Evolutionary conservation across 2,888 invertebrate genomes (phyloP), one percentile per base, ranked within the genome.

Genomic region (Aphrophora alni): DNA sequence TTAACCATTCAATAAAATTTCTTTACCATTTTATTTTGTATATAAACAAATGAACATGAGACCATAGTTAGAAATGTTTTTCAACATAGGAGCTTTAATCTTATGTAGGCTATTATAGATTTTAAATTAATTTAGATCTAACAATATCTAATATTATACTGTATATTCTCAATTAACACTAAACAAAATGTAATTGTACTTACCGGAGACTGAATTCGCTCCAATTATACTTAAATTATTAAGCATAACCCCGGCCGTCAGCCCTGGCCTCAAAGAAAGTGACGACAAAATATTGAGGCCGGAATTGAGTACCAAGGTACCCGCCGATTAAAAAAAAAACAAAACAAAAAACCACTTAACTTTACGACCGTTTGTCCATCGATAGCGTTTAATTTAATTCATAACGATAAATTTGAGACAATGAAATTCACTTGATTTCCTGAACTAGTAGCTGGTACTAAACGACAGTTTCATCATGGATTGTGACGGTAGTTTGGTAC

Each of bases 141-240:
- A n/a, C n/a, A n/a, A n/a, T n/a, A n/a, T n/a, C n/a, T n/a, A n/a
- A n/a, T n/a, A n/a, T n/a, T n/a, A n/a, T n/a, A n/a, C n/a, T n/a
- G n/a, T n/a, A n/a, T n/a, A n/a, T n/a, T n/a, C n/a, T n/a, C n/a
- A n/a, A n/a, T n/a, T n/a, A n/a, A n/a, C n/a, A n/a, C n/a, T n/a
- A n/a, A n/a, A n/a, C n/a, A n/a, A n/a, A n/a, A 5, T 33, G 8
- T 33, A 33, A 8, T 33, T 5, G 25, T 27, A 83, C 85, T 85
- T 82, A 86, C 86, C 87, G 44, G 84, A 75, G 80, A 59, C 21
- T 1, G 59, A 14, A 59, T 85, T 85, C 82, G 85, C 83, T 80
- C 86, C 86, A 77, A 86, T 85, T 83, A 85, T 84, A 85, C 86
- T 85, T 83, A 87, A 84, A 84, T 87, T 86, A 85, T 87, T 87